Base-by-base conservation (phyloP, 2,888 invertebrate genomes). In the Steinernema scapterisci region DNA sequence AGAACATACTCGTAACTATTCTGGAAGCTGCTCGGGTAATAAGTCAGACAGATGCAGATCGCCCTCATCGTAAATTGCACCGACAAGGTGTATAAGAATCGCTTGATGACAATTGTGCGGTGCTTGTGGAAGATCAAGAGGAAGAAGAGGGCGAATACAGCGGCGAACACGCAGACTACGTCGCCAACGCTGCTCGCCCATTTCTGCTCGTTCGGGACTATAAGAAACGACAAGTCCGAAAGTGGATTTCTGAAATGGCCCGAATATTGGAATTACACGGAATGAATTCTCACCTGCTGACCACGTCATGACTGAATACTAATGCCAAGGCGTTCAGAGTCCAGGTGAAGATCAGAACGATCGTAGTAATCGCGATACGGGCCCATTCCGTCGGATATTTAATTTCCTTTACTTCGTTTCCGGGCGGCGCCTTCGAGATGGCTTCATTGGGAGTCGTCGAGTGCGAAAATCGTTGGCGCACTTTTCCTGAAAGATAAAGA, bases 71-170 rank as follows among this genome's bases (percentile, higher is more conserved):
- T 11, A 31, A n/a, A 63, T 25, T 27, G 63, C 1, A 63, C 13
- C 16, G 63, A 27, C 25, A 16, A 16, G 16, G 31, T 63, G 63
- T 63, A 63, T 27, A 63, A 63, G 63, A 31, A 63, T 16, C 63
- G 63, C 38, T 63, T 63, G 3, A 63, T 27, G 27, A 63, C 63
- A 16, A 63, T 63, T 9, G 63, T 63, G 1, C 63, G 63, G 16
- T 63, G 63, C 38, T 63, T 63, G 63, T 63, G 63, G 63, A 63
- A 63, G 31, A 63, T 5, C 31, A 31, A 25, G 31, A 63, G 63
- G 63, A 63, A 63, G 13, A 2, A 13, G 31, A 63, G 31, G 31
- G 63, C 27, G 31, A 13, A 31, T 27, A 27, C 13, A 9, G 31
- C 38, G 31, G 31, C 63, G 16, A 21, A 1, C 1, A 16, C 31